Percentiles rank a stretch among this genome's conserved stretches.
These are phyloP conservation scores for Schlechtendalia chinensis DNA, from an alignment of 1,140 invertebrate genomes.

Conservation along the genomic window DNA sequence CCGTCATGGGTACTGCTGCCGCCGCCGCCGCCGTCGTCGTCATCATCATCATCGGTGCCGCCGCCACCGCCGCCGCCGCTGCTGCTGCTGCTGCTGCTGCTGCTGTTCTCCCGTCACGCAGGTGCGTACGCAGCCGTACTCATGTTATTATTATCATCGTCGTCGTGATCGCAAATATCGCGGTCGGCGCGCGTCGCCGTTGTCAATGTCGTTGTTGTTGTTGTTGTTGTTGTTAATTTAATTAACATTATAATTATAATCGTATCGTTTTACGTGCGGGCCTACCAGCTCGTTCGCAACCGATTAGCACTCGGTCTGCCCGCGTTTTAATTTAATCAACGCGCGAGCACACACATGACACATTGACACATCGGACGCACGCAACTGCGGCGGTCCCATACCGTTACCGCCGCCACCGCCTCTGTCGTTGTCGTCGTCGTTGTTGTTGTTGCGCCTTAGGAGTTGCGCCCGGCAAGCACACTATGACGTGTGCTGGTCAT, in stretches of 20 bases:
- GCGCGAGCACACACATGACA: constrained; percentile 17
- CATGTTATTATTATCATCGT: constrained; percentile 52
- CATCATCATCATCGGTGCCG: too few relatives aligned
- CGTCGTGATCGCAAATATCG: not conserved
- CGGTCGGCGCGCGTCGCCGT: not conserved
- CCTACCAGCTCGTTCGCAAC: constrained; percentile 41
- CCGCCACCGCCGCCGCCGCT: not conserved
- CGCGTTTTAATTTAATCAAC: constrained; percentile 17
- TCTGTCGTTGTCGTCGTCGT: not conserved
- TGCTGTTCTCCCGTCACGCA: constrained; percentile 66
- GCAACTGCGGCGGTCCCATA: not conserved
- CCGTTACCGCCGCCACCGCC: not conserved
- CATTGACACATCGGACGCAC: not conserved
- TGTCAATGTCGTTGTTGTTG: not conserved
- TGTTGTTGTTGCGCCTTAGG: constrained; percentile 33
- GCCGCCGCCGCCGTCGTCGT: not conserved
- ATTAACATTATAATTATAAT: not conserved
- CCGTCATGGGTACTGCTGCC: not conserved
- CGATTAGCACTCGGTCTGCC: not conserved
- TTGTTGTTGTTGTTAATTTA: too few relatives aligned
- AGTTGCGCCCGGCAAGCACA: constrained; percentile 32
- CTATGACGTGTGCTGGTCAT: not conserved
- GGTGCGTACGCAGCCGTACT: constrained; percentile 87
- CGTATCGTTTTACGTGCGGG: not conserved
- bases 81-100: constrained; percentile 8